Base-by-base conservation (phyloP, 2,113 vertebrate genomes). In the Monopterus albus region DNA sequence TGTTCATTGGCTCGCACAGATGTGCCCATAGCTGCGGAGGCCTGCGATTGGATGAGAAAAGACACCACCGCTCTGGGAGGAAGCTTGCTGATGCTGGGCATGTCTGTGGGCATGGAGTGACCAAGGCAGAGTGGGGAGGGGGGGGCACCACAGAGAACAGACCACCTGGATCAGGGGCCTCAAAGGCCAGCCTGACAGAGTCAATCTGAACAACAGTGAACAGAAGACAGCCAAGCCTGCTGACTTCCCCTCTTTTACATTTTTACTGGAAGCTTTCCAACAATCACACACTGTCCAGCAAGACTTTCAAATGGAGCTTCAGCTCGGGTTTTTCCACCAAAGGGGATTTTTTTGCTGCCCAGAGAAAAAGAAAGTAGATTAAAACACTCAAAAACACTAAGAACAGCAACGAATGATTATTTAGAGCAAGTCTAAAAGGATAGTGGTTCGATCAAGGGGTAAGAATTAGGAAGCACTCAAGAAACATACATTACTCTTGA, bases 201-300 rank as follows among this genome's bases (percentile, higher is more conserved):
- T 84, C 82, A 78, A 90, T 87, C 80, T 84, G 75, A 84, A 78
- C 88, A 86, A 89, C 78, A 80, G 88, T 82, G 83, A 86, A 88
- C 67, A 82, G 88, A 91, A 90, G 88, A 91, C 88, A 88, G 75
- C 74, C 81, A n/a, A 84, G 84, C 87, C 88, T 88, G 89, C 87
- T 87, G 86, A 91, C 86, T 89, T 84, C 71, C 79, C 83, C 81
- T 78, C 81, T 69, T 73, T 79, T 73, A 45, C 80, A 86, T 91
- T 91, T 88, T 88, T 68, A 81, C 84, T 93, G 92, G 92, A 85
- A n/a, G 47, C 21, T 28, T 40, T 86, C 92, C 90, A 91, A 91
- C 62, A 81, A 65, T 92, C 86, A 93, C 86, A 91, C 18, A 21
- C 72, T 28, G 53, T 88, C 80, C 86, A 79, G 81, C 57, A 81